Percentiles rank a stretch among this genome's conserved stretches.
Evolutionary conservation across 2,797 vertebrate genomes (phyloP).

Genomic region (Galagoides demidoff): DNA sequence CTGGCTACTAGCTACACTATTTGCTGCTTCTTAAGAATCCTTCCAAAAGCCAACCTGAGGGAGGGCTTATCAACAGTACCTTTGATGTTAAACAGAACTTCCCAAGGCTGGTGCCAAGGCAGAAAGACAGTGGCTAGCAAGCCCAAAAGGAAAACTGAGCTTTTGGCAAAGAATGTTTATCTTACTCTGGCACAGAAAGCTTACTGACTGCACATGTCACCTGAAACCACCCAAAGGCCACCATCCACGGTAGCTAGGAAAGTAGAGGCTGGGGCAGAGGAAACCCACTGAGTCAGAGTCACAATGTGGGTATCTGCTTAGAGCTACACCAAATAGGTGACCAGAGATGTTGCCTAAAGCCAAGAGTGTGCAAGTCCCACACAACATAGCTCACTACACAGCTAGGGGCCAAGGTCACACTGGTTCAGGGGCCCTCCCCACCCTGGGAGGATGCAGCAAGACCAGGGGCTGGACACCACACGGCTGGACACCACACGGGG

Average conservation of each 20-base stretch:
- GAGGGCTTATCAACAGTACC: not conserved
- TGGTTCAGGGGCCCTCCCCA: not conserved
- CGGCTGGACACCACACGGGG: no score
- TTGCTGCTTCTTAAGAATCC: not conserved
- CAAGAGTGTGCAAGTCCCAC: no score
- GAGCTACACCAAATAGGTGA: not conserved
- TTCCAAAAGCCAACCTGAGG: not conserved
- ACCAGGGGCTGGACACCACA: fast-evolving
- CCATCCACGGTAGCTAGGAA: fast-evolving
- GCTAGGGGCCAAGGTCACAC: not conserved
- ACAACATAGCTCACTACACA: not conserved
- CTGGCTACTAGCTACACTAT: not conserved
- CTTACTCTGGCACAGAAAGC: not conserved
- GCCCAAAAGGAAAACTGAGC: not conserved
- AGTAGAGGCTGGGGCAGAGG: not conserved
- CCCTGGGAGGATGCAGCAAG: fast-evolving
- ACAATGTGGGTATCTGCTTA: not conserved
- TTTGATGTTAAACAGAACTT: not conserved
- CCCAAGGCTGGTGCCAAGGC: not conserved
- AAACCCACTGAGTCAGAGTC: not conserved
- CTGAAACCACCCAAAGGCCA: not conserved
- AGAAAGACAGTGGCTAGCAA: not conserved
- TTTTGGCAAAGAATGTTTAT: not conserved
- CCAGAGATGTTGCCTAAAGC: not conserved
- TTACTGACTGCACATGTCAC: not conserved